phyloP scores from a whole-genome alignment of 2,888 invertebrate genomes.

The Byasa hedistus region DNA sequence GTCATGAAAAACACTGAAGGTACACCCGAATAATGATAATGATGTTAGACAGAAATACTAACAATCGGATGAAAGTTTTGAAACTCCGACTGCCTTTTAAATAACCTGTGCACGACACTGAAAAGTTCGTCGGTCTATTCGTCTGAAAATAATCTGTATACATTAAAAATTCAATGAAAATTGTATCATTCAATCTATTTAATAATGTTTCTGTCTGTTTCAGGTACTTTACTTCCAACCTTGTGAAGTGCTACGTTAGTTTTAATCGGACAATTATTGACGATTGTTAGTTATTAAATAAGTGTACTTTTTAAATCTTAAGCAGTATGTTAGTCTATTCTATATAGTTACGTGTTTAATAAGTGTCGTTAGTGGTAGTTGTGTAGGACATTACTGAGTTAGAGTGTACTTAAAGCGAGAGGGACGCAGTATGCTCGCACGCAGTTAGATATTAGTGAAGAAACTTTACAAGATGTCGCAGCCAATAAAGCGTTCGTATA shows the following conservation, averaged over 20 bases:
- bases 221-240: slow-evolving; percentile 27
- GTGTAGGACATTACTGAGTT: slow-evolving; percentile 8
- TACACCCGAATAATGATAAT: too few relatives aligned
- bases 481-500: slow-evolving; percentile 83
- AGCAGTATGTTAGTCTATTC: not conserved
- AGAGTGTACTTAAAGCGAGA: slow-evolving; percentile 29
- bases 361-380: slow-evolving; percentile 9
- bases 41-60: too few relatives aligned
- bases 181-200: not conserved
- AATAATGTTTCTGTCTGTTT: slow-evolving; percentile 18
- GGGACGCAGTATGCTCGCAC: slow-evolving; percentile 45
- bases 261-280: slow-evolving; percentile 2
- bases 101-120: too few relatives aligned
- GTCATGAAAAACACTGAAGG: too few relatives aligned
- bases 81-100: too few relatives aligned
- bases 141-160: too few relatives aligned
- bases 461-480: slow-evolving; percentile 52
- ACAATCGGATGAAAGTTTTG: too few relatives aligned
- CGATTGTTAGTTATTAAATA: not conserved
- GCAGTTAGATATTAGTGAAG: slow-evolving; percentile 21
- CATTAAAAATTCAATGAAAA: too few relatives aligned
- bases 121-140: too few relatives aligned
- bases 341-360: not conserved
- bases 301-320: not conserved
- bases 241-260: slow-evolving; percentile 18